Base-by-base conservation (phyloP, 2,113 vertebrate species). In the Proterorhinus semilunaris region DNA sequence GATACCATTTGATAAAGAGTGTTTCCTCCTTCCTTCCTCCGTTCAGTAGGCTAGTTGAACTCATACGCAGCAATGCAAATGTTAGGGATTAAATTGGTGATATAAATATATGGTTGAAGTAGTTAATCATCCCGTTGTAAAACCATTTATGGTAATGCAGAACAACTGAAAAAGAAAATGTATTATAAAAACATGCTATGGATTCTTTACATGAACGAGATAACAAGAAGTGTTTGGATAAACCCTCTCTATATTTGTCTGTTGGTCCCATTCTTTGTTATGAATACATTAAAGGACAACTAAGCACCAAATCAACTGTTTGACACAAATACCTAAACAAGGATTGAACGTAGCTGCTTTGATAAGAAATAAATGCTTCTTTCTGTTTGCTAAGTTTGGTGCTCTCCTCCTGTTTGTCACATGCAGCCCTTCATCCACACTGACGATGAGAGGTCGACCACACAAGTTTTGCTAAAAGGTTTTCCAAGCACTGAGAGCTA, bases 351-450 rank as follows among this genome's bases (percentile, higher is more conserved):
- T 70, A 75, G 10, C 58, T 55, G 66, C 54, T 68, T 71, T 81
- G 55, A 76, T 84, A 70, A 79, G 71, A 69, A 82, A 84, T 82
- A 86, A 86, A 87, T 76, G 76, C 71, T 70, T 75, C 85, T 87
- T 87, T 87, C 73, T 88, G 48, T 81, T 61, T 67, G 72, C 68
- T 68, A 8, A 65, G 75, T 69, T 65, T 69, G 16, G 68, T 78
- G 73, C 65, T 83, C 27, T 64, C 76, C 85, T 80, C 66, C 80
- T 81, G 83, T 80, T 87, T 75, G 80, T 89, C 87, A 87, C 83
- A 84, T 84, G 83, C 58, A 81, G 73, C 68, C 50, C 62, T 72
- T 80, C 74, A 66, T 72, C 72, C 53, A 75, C 81, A 72, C 63
- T 75, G 68, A 75, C 70, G 63, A 82, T 72, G 65, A 74, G 65